Evolutionary conservation across 2,888 invertebrate species (phyloP).

Genomic region (Nymphalis urticae): DNA sequence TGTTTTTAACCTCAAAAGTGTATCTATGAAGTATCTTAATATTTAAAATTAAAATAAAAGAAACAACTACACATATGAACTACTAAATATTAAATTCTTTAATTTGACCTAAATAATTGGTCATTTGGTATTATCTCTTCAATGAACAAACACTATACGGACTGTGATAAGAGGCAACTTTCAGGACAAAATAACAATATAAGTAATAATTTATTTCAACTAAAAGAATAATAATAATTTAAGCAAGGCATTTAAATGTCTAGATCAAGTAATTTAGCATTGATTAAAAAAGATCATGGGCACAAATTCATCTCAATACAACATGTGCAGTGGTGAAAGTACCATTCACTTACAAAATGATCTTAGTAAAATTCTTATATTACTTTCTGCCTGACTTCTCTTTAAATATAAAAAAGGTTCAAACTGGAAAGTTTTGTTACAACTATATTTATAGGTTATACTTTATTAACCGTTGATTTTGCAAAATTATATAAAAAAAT

Average conservation of each 20-base stretch:
- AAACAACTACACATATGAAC: background rate
- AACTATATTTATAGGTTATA: constrained; percentile 18
- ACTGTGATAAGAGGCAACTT: constrained; percentile 15
- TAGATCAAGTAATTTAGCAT: too few species aligned
- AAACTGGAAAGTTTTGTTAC: background rate
- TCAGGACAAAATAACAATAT: constrained; percentile 10
- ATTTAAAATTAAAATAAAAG: too few species aligned
- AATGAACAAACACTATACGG: constrained; percentile 38
- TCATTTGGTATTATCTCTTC: constrained; percentile 41
- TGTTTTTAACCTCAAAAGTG: background rate
- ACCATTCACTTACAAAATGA: constrained; percentile 63
- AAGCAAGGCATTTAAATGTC: too few species aligned
- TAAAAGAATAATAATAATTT: background rate
- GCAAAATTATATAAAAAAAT: background rate
- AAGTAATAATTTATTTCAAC: background rate
- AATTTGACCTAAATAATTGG: constrained; percentile 51
- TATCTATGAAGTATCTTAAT: too few species aligned
- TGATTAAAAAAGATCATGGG: constrained; percentile 4
- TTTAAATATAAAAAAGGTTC: background rate
- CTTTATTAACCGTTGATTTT: background rate
- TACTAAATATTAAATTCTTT: constrained; percentile 23
- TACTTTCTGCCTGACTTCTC: constrained; percentile 1
- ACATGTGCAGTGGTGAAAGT: constrained; percentile 61
- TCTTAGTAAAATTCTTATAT: constrained; percentile 30
- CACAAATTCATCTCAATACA: constrained; percentile 9